Conservation (phyloP, 2,113 vertebrate genomes). For the Aptenodytes patagonicus region DNA sequence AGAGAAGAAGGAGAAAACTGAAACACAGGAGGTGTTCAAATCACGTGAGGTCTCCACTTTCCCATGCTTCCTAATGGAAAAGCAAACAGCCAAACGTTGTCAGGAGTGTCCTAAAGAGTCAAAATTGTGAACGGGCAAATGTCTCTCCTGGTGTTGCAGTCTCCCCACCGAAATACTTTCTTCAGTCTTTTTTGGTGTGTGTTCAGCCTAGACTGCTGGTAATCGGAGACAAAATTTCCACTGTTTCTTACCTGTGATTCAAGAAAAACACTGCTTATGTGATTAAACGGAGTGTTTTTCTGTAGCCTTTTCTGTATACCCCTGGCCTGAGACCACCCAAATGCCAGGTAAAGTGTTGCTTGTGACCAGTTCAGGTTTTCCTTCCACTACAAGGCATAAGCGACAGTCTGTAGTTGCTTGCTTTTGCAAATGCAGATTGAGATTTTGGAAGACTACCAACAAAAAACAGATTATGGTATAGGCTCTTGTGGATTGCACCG, state of each 20-base stretch:
- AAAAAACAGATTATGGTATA: background rate
- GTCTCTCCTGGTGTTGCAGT: background rate
- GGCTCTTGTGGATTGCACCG: background rate
- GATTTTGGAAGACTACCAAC: background rate
- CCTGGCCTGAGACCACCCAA: background rate
- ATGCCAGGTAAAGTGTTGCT: background rate
- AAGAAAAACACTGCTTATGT: background rate
- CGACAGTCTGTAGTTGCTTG: background rate
- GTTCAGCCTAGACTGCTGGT: background rate
- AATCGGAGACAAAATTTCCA: background rate
- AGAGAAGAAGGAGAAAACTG: background rate
- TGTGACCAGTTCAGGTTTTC: background rate
- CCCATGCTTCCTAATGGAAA: background rate
- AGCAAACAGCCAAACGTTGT: background rate
- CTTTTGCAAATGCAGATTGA: background rate
- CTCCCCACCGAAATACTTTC: background rate
- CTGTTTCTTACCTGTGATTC: background rate
- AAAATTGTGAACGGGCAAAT: background rate
- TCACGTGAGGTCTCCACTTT: background rate
- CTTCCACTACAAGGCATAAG: background rate
- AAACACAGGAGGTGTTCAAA: background rate
- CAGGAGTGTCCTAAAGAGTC: background rate
- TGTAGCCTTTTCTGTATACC: background rate
- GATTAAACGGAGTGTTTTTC: background rate
- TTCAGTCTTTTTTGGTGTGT: background rate